Percentiles rank a stretch among this genome's conserved stretches.
Evolutionary conservation across 1,140 invertebrate species (phyloP).

Genomic region (Mercenaria mercenaria): DNA sequence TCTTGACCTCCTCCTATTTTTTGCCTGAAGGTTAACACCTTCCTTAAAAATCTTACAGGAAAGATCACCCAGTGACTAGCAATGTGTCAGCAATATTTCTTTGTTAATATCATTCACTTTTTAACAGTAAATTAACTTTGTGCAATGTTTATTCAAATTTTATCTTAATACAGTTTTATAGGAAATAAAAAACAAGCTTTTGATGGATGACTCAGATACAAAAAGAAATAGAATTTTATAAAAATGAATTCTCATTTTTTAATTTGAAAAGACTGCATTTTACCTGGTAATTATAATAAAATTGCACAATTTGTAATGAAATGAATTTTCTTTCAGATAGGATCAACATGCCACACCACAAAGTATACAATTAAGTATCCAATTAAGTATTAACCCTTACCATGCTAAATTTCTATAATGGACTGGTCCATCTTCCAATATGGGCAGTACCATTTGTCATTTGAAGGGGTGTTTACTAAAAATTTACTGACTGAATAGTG

Average conservation of each 20-base stretch:
- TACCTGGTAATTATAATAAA: not conserved
- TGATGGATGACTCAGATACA: not conserved
- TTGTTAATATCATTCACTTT: not conserved
- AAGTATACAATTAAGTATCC: not conserved
- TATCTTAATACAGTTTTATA: not conserved
- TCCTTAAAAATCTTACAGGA: not conserved
- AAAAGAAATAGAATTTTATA: not conserved
- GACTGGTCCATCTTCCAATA: too few species aligned
- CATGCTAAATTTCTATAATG: too few species aligned
- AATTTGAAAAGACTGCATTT: not conserved
- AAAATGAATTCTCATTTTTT: not conserved
- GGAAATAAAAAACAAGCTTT: not conserved
- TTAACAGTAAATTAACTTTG: not conserved
- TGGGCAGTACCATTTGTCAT: too few species aligned
- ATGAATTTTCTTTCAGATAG: not conserved
- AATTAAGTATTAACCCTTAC: too few species aligned
- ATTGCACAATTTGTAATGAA: not conserved
- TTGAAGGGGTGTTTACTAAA: too few species aligned
- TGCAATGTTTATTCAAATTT: not conserved
- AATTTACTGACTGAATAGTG: too few species aligned
- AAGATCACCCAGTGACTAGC: not conserved
- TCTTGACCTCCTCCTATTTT: too few species aligned
- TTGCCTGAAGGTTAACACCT: too few species aligned
- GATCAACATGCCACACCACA: not conserved
- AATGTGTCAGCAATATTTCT: not conserved